These are phyloP conservation scores for Camptogramma bilineatum DNA, from an alignment of 2,888 invertebrate species.

Conservation along the genomic window DNA sequence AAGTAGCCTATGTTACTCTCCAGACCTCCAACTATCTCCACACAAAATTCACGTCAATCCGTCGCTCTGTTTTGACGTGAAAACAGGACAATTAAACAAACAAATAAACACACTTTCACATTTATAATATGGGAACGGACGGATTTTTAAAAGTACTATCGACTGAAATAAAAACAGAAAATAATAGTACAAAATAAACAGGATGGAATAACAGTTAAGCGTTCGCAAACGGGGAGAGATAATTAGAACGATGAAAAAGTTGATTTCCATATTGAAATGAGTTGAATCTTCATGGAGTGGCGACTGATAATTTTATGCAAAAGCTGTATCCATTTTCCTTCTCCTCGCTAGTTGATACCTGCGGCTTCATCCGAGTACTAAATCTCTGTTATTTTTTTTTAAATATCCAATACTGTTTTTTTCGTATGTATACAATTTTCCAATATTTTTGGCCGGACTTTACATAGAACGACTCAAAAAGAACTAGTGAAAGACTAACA, in stretches of 20 bases:
- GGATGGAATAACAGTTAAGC: slow-evolving; percentile 26
- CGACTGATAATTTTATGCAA: slow-evolving; percentile 44
- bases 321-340: slow-evolving; percentile 32
- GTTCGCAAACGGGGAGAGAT: slow-evolving; percentile 34
- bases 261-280: slow-evolving; percentile 46
- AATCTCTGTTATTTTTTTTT: too few species aligned
- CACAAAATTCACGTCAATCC: too few species aligned
- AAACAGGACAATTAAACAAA: too few species aligned
- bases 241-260: slow-evolving; percentile 40
- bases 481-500: slow-evolving; percentile 3
- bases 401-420: too few species aligned
- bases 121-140: too few species aligned
- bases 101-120: too few species aligned
- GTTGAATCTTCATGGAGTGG: slow-evolving; percentile 35
- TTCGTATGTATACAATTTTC: too few species aligned
- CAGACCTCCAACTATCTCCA: too few species aligned
- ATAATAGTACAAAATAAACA: slow-evolving; percentile 28
- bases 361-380: neutral
- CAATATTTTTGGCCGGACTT: neutral
- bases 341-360: neutral
- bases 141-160: neutral
- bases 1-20: too few species aligned
- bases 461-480: too few species aligned
- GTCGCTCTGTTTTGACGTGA: too few species aligned
- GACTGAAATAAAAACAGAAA: slow-evolving; percentile 4